phyloP scores from a whole-genome alignment of 2,113 vertebrate species.

The Callaeas wilsoni region DNA sequence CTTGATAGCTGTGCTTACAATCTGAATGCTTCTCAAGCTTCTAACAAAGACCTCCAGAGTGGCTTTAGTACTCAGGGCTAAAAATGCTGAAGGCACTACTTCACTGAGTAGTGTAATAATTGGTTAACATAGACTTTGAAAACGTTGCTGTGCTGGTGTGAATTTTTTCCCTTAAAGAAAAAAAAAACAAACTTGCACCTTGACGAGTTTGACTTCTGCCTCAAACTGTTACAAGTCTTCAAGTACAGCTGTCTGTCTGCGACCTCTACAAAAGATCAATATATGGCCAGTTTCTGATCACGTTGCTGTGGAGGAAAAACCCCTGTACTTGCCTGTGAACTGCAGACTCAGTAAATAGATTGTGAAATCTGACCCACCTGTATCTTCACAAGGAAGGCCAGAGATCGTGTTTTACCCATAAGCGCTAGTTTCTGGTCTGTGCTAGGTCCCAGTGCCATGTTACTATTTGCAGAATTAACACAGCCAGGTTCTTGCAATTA shows the following conservation, averaged over 20 bases:
- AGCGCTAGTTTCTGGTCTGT: conserved; percentile 4
- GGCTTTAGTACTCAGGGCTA: not conserved
- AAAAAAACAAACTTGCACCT: not conserved
- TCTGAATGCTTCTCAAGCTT: not conserved
- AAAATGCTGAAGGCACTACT: not conserved
- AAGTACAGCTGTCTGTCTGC: not conserved
- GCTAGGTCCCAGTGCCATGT: not conserved
- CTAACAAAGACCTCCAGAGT: not conserved
- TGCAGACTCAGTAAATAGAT: conserved; percentile 24
- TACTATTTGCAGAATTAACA: conserved; percentile 21
- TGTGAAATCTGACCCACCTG: conserved; percentile 21
- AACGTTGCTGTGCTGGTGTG: not conserved
- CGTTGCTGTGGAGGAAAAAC: not conserved
- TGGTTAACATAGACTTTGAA: not conserved
- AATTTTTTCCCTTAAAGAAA: not conserved
- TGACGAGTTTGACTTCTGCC: not conserved
- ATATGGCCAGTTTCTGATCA: not conserved
- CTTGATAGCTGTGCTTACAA: not conserved
- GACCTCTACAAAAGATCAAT: not conserved
- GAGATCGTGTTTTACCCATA: not conserved
- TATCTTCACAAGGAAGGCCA: not conserved
- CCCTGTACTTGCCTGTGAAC: not conserved
- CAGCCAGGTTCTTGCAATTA: not conserved
- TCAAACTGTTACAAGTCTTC: not conserved
- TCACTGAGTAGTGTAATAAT: not conserved